Conservation (phyloP, 2,113 vertebrate species). For the Nannobrachium achirus region DNA sequence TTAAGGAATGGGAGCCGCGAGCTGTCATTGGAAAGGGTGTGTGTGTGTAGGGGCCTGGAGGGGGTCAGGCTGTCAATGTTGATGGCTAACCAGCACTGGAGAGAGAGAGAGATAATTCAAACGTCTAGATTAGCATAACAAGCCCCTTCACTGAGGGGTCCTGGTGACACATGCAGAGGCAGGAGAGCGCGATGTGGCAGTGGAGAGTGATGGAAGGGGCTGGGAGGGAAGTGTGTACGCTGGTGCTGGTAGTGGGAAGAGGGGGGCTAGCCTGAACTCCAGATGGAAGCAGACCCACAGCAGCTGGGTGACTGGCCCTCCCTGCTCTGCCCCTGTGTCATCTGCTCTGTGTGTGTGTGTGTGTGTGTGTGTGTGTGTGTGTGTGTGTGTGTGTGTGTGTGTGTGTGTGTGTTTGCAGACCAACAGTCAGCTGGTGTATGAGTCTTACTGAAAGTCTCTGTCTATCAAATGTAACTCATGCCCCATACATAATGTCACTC, state of each 20-base stretch:
- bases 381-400: constrained; percentile 19
- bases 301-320: constrained; percentile 91
- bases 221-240: constrained; percentile 2
- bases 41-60: not conserved
- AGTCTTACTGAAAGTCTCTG: constrained; percentile 47
- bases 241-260: constrained; percentile 58
- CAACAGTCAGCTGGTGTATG: constrained; percentile 67
- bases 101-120: constrained; percentile 78
- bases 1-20: constrained; percentile 32
- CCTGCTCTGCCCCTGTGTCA: constrained; percentile 76
- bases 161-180: constrained; percentile 55
- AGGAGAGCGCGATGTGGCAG: constrained; percentile 70
- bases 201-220: constrained; percentile 45
- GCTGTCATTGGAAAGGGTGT: not conserved
- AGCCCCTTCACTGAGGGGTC: constrained; percentile 73
- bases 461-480: constrained; percentile 57
- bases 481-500: constrained; percentile 52
- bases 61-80: constrained; percentile 59
- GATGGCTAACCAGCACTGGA: constrained; percentile 86
- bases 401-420: constrained; percentile 19
- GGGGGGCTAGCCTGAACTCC: constrained; percentile 80
- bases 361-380: constrained; percentile 7
- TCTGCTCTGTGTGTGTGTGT: constrained; percentile 70
- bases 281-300: constrained; percentile 82
- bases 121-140: constrained; percentile 96